Conservation (phyloP, 2,113 vertebrate species). For the Callocephalon fimbriatum region DNA sequence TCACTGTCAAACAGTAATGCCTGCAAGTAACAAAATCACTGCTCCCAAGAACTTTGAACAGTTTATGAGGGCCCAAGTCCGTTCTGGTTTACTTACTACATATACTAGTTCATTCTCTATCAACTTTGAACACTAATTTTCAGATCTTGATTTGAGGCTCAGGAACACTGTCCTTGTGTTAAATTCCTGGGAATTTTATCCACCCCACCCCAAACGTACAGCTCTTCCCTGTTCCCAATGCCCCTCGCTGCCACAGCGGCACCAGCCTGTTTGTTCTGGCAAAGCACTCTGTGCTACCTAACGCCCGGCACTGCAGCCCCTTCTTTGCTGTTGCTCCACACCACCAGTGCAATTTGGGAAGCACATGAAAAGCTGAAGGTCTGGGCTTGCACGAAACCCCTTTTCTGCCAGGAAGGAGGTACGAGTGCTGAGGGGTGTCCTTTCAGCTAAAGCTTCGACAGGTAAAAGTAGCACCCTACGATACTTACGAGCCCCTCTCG, state of each 20-base stretch:
- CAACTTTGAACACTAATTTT: neutral
- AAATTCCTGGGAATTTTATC: neutral
- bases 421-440: accelerated
- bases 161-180: neutral
- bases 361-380: accelerated
- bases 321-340: accelerated
- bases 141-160: neutral
- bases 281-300: accelerated
- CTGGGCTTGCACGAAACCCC: neutral
- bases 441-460: accelerated
- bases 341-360: accelerated
- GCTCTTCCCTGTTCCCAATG: accelerated
- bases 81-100: neutral
- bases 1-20: neutral
- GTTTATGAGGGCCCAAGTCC: neutral
- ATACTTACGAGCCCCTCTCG: accelerated
- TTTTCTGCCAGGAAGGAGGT: neutral
- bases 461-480: accelerated
- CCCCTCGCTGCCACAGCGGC: accelerated
- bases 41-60: neutral
- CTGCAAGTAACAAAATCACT: neutral
- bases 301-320: accelerated
- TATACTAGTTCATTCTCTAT: neutral
- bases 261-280: accelerated
- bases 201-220: accelerated